phyloP scores from a whole-genome alignment of 2,888 invertebrate genomes.

The Sphecodes monilicornis region DNA sequence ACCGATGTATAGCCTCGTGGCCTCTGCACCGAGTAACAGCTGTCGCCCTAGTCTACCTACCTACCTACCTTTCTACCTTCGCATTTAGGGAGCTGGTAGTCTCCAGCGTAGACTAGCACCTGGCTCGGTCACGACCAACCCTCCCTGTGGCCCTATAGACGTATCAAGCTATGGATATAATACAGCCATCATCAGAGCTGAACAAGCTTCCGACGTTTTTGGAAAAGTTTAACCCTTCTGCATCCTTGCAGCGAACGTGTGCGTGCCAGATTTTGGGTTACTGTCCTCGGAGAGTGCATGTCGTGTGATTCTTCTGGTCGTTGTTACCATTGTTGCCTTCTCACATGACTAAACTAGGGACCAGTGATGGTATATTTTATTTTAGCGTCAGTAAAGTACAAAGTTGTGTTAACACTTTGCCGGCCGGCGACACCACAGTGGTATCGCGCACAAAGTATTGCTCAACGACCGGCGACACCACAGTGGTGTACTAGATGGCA shows the following conservation, averaged over 20 bases:
- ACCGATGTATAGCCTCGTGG: slow-evolving; percentile 53
- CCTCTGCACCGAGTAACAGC: slow-evolving; percentile 64
- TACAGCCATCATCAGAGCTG: background rate
- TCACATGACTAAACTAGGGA: background rate
- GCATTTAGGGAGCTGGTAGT: slow-evolving; percentile 12
- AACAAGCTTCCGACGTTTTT: background rate
- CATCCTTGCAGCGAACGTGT: background rate
- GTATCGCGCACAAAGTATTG: too few species aligned
- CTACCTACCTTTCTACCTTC: slow-evolving; percentile 33
- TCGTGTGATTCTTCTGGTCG: too few species aligned
- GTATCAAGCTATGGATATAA: background rate
- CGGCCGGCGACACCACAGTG: too few species aligned
- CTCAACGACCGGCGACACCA: too few species aligned
- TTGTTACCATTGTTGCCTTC: background rate
- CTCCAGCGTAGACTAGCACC: slow-evolving; percentile 32
- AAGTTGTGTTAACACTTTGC: too few species aligned
- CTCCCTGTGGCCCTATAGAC: background rate
- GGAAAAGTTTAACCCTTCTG: background rate
- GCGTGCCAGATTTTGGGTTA: too few species aligned
- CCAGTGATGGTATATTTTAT: too few species aligned
- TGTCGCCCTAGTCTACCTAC: slow-evolving; percentile 58
- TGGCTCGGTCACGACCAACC: slow-evolving; percentile 40
- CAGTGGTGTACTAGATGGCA: too few species aligned
- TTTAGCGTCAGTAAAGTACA: too few species aligned
- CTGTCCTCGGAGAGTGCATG: too few species aligned